Evolutionary conservation across 2,113 vertebrate species (phyloP), one percentile per base, ranked within the genome.

Genomic region (Erythrocercus mccallii): DNA sequence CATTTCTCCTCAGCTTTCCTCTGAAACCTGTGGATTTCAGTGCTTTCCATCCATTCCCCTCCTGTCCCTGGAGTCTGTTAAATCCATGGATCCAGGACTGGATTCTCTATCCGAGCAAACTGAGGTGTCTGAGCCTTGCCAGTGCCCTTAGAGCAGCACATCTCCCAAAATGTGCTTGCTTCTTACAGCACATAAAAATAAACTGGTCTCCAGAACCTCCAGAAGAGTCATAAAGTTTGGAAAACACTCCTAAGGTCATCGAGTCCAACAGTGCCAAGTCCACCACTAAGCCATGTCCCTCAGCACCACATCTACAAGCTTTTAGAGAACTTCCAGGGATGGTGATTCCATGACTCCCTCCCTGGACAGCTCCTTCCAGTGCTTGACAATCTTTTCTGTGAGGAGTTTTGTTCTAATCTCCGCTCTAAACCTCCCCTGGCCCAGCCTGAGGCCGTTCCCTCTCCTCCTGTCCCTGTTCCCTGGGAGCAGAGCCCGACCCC

Each of bases 401-500:
- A 47, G 40, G 40, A 38, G 25, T 62, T 62, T 47, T 54, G 4
- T 25, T 24, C n/a, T 17, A 1, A 47, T 79, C 40, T 87, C 65
- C 5, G 6, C 6, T 20, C 20, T 38, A 14, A 70, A 5, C 64
- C 15, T 70, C 15, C 10, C 10, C n/a, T 53, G 38, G 47, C 2
- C 1, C n/a, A 87, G n/a, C 24, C 3, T 5, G 10, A n/a, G 30
- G 40, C 40, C 0, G 0, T 62, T 61, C 4, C 28, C 1, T 47
- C 73, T 54, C 0, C 1, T 78, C 64, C n/a, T 70, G 47, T 61
- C 54, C 45, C 38, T 44, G 64, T 44, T 37, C 53, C 35, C 51
- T 47, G 48, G 8, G 11, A 62, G 38, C 48, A 83, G 10, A 72
- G 38, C 38, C 38, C 0, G 1, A 45, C 3, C 23, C 38, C 16